Base-by-base conservation (phyloP, 2,113 vertebrate species). In the Silurus meridionalis region DNA sequence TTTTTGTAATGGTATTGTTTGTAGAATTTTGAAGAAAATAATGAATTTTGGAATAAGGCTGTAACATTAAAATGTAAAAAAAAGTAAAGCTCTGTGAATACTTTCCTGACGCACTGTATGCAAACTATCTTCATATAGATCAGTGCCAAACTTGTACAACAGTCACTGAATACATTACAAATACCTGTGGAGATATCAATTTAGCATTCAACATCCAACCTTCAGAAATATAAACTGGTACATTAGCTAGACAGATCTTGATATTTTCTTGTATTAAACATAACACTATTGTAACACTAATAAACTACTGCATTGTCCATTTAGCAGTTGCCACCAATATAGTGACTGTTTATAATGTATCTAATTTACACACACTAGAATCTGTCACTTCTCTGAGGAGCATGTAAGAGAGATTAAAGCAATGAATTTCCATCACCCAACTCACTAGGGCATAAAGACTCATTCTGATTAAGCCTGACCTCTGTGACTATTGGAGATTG, bases 351-450 rank as follows among this genome's bases (percentile, higher is more conserved):
- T 88, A 86, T 83, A 80, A 63, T 69, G 61, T 55, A 61, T 79
- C 64, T 85, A 83, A 85, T 86, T 67, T 81, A 80, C 61, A 21
- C 63, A 50, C 77, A 57, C 80, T 74, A 71, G 75, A 87, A 53
- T 28, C 80, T 81, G 89, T 80, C 60, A 85, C 60, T 25, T 71
- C 84, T 58, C 11, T 69, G 55, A 85, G 25, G 80, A 6, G 28
- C 52, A 69, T 28, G 48, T 61, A 46, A 80, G 58, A 46, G 46
- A 81, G 85, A 85, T 87, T 82, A 80, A 37, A 57, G 21, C 46
- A 63, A 72, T 85, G 67, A 78, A 85, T 87, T 87, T 61, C 82
- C 48, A 89, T 85, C 80, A 79, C 82, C 61, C 71, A 17, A 64
- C 52, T 48, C 19, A 28, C 11, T 28, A 55, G 78, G 37, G 50